These are phyloP conservation scores for Thryonomys swinderianus DNA, from an alignment of 2,113 vertebrate species.

Conservation along the genomic window DNA sequence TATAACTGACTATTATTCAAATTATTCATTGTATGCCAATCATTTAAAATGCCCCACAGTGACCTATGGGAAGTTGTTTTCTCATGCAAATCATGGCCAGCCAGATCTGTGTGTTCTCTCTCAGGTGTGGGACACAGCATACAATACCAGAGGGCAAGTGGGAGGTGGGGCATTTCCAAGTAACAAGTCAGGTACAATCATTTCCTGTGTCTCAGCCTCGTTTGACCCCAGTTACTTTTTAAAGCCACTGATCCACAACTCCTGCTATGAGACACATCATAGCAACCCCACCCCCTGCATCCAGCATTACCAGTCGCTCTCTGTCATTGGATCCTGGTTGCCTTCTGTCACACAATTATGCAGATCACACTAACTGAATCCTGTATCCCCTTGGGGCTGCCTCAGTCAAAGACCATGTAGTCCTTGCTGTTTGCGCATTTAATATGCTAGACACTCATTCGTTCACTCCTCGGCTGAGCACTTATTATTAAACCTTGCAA, in stretches of 20 bases:
- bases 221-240: conserved; percentile 74
- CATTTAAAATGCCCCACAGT: not conserved
- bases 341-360: not conserved
- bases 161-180: conserved; percentile 41
- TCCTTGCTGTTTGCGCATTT: not conserved
- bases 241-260: conserved; percentile 42
- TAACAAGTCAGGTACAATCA: conserved; percentile 45
- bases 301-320: not conserved
- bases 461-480: not conserved
- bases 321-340: not conserved
- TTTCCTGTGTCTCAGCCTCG: conserved; percentile 61
- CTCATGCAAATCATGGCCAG: not conserved
- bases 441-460: not conserved
- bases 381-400: not conserved
- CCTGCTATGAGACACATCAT: conserved; percentile 11
- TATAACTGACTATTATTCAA: conserved; percentile 23
- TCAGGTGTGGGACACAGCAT: conserved; percentile 12
- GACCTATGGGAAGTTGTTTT: conserved; percentile 29
- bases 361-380: not conserved
- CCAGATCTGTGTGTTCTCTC: conserved; percentile 26
- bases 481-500: not conserved
- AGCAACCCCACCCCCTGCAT: not conserved
- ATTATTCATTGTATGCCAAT: not conserved
- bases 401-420: not conserved
- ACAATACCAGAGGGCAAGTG: conserved; percentile 37